These are phyloP conservation scores for Platycnemis pennipes DNA, from an alignment of 2,888 invertebrate species.

Conservation along the genomic window DNA sequence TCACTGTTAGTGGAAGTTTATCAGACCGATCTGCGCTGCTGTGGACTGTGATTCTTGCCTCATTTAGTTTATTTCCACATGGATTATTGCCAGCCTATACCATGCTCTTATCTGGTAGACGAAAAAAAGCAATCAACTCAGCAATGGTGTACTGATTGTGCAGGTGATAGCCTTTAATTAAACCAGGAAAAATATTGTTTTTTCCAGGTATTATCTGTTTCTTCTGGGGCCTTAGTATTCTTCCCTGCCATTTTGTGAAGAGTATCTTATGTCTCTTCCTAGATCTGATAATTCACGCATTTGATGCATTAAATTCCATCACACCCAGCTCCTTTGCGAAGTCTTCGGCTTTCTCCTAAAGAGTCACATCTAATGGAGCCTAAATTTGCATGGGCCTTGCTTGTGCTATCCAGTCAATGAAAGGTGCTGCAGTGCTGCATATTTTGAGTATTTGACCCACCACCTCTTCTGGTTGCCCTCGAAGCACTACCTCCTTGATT, in stretches of 20 bases:
- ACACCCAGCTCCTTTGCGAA: not conserved
- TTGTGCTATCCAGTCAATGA: not conserved
- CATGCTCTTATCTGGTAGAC: not conserved
- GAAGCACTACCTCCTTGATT: not conserved
- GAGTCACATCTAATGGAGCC: no score
- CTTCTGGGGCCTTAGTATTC: no score
- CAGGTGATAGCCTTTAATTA: no score
- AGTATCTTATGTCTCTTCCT: no score
- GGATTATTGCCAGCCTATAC: not conserved
- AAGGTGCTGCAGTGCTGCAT: not conserved
- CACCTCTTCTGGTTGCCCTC: not conserved
- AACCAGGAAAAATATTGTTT: no score
- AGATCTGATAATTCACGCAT: not conserved
- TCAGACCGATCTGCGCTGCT: not conserved
- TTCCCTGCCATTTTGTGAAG: not conserved
- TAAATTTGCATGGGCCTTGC: not conserved
- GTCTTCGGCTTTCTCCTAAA: not conserved
- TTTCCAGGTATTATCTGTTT: no score
- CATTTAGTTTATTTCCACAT: not conserved
- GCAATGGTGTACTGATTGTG: no score
- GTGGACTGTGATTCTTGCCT: not conserved
- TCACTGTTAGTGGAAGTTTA: not conserved
- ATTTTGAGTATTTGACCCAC: not conserved
- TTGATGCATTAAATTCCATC: not conserved
- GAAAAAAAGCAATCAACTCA: not conserved